These are phyloP conservation scores for Noctua janthina DNA, from an alignment of 2,888 invertebrate species.

Conservation along the genomic window DNA sequence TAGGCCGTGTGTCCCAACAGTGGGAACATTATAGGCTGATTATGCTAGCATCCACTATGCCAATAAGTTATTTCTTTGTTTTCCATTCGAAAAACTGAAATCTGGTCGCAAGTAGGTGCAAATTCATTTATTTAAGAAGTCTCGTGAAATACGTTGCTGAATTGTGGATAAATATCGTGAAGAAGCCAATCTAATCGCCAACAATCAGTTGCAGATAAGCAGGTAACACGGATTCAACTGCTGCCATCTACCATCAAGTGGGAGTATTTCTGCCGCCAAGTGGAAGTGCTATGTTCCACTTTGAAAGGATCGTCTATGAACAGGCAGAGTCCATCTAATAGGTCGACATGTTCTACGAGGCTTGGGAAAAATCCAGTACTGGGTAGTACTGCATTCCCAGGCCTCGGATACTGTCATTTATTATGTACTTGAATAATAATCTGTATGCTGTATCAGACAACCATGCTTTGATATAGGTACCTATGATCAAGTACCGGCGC, in stretches of 20 bases:
- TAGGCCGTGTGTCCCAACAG: no score
- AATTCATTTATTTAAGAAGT: not conserved
- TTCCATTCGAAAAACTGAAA: not conserved
- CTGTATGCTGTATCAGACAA: not conserved
- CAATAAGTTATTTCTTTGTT: not conserved
- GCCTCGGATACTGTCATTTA: not conserved
- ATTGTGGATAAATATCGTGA: not conserved
- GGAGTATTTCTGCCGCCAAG: not conserved
- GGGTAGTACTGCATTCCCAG: no score
- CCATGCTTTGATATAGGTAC: not conserved
- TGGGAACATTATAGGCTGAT: no score
- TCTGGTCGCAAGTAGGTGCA: not conserved
- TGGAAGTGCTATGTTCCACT: not conserved
- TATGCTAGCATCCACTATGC: not conserved
- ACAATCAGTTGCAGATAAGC: not conserved
- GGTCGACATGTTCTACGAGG: not conserved
- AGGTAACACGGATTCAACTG: not conserved
- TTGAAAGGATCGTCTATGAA: not conserved
- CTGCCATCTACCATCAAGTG: constrained; percentile 19
- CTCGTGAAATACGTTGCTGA: no score
- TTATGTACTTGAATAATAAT: not conserved
- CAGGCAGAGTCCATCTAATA: not conserved
- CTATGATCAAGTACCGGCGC: not conserved
- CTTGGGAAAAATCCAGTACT: no score
- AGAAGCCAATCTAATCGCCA: not conserved